Base-by-base conservation (phyloP, 2,797 vertebrate genomes). In the Coregonus sp. region DNA sequence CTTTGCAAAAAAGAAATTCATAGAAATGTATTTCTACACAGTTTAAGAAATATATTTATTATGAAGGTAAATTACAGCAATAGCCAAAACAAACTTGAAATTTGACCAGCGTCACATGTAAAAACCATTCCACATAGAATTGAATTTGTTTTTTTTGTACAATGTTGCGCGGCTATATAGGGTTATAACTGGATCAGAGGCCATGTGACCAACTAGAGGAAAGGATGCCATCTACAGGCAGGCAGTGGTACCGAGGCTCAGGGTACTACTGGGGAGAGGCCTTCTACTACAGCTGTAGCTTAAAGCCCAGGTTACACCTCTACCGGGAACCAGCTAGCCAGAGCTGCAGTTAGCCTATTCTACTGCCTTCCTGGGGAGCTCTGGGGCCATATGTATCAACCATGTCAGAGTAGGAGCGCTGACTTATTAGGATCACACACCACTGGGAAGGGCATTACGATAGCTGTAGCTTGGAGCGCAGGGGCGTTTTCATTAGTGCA, bases 41-140 rank as follows among this genome's bases (percentile, higher is more conserved):
- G 33, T 47, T 47, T 79, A 68, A 81, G 6, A 75, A 81, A 87
- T 78, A 73, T 35, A 80, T 90, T 88, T 84, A 88, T 87, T 85
- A 78, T 50, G 73, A 82, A 81, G 72, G 75, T 69, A 68, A 70
- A 77, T 74, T 80, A 74, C 56, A 80, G 73, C 72, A 40, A 67
- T 72, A 66, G 75, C 77, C 73, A 78, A 74, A 74, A 85, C 71
- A 78, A 75, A 75, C 84, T 4, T 54, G 63, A 77, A 16, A 74
- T 68, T 75, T 15, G 74, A 47, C 67, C 33, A 69, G 69, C 35
- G 25, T 11, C 33, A 73, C 73, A 72, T 54, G 73, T 73, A n/a
- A 59, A 56, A 71, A 20, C 69, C 18, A 33, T 74, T 47, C 56
- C 56, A 50, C 70, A 59, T 25, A 31, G 47, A 25, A 56, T 12